phyloP scores from a whole-genome alignment of 2,888 invertebrate genomes.

The Brenthis hecate region DNA sequence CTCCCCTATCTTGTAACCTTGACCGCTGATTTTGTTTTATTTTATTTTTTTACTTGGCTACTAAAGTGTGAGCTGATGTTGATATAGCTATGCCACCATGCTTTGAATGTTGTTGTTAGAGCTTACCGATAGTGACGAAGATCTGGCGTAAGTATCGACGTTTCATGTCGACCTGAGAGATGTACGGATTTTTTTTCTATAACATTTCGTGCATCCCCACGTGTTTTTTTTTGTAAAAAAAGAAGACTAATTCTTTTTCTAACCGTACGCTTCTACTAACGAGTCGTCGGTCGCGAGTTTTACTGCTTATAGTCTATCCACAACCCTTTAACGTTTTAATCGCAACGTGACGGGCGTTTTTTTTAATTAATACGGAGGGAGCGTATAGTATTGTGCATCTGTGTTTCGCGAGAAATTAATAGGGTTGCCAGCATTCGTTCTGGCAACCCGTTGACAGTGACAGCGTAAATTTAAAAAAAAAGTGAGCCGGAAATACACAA shows the following conservation, averaged over 20 bases:
- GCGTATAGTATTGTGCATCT: slow-evolving; percentile 80
- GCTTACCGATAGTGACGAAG: slow-evolving; percentile 50
- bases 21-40: slow-evolving; percentile 51
- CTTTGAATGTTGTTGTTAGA: slow-evolving; percentile 76
- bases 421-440: slow-evolving; percentile 51
- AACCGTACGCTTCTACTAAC: slow-evolving; percentile 81
- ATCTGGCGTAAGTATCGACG: slow-evolving; percentile 54
- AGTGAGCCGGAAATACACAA: slow-evolving; percentile 67
- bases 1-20: slow-evolving; percentile 51
- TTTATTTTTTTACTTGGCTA: slow-evolving; percentile 53
- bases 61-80: slow-evolving; percentile 51
- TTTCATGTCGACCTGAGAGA: slow-evolving; percentile 54
- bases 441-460: slow-evolving; percentile 51
- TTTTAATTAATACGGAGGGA: slow-evolving; percentile 64
- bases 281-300: slow-evolving; percentile 64
- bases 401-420: slow-evolving; percentile 59
- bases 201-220: slow-evolving; percentile 78
- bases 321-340: slow-evolving; percentile 72
- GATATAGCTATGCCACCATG: slow-evolving; percentile 61
- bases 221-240: slow-evolving; percentile 47
- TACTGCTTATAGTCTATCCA: slow-evolving; percentile 70
- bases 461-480: slow-evolving; percentile 35
- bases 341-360: slow-evolving; percentile 70
- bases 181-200: slow-evolving; percentile 59
- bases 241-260: slow-evolving; percentile 58